Conservation (phyloP, 2,797 vertebrate genomes). For the Molossus alvarezi region DNA sequence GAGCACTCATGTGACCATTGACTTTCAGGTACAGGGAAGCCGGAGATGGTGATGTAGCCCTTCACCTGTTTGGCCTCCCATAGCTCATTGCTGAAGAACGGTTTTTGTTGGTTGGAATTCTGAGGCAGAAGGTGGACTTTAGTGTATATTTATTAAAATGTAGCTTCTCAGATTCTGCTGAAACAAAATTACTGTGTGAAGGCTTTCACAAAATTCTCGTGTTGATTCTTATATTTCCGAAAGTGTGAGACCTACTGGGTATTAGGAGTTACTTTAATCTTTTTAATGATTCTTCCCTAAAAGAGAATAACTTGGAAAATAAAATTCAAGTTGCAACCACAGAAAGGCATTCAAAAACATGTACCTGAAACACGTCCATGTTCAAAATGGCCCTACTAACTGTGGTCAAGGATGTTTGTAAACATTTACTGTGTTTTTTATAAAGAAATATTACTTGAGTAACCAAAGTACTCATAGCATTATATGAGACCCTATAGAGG, state of each 20-base stretch:
- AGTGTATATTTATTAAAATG: constrained; percentile 31
- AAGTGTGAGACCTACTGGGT: constrained; percentile 4
- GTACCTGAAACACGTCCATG: background rate
- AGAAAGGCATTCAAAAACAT: background rate
- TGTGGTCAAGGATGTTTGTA: background rate
- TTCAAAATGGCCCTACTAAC: background rate
- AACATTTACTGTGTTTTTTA: constrained; percentile 19
- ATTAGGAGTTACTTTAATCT: constrained; percentile 17
- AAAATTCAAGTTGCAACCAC: background rate
- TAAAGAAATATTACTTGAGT: constrained; percentile 48
- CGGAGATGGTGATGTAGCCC: background rate
- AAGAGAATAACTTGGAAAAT: constrained; percentile 49
- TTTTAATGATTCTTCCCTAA: constrained; percentile 44
- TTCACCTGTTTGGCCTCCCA: background rate
- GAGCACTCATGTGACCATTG: background rate
- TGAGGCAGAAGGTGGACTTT: constrained; percentile 43
- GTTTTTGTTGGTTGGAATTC: background rate
- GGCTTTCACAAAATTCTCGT: background rate
- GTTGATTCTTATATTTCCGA: background rate
- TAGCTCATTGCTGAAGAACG: background rate
- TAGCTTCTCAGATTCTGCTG: background rate
- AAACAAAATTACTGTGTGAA: constrained; percentile 43
- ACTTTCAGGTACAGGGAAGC: background rate
- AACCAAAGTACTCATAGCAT: background rate
- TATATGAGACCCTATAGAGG: background rate